These are phyloP conservation scores for Deilephila porcellus DNA, from an alignment of 2,888 invertebrate species.

Conservation along the genomic window DNA sequence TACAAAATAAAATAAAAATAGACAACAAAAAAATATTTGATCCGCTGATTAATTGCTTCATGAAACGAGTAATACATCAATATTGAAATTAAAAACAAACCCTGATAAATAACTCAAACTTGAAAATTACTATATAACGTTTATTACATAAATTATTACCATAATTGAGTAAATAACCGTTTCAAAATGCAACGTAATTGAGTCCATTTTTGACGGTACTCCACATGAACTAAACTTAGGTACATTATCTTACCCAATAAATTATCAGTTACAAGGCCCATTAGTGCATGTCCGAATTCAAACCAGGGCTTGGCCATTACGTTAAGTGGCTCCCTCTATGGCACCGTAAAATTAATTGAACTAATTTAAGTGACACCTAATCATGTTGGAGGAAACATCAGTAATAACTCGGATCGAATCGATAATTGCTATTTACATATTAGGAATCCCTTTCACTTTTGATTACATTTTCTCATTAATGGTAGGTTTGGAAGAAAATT, in stretches of 20 bases:
- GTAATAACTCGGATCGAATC: slow-evolving; percentile 16
- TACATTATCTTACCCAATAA: slow-evolving; percentile 13
- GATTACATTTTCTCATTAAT: not conserved
- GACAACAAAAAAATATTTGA: too few species aligned
- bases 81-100: too few species aligned
- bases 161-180: slow-evolving; percentile 1
- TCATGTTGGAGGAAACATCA: slow-evolving; percentile 13
- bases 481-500: not conserved
- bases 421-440: slow-evolving; percentile 8
- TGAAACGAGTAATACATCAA: too few species aligned
- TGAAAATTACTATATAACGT: too few species aligned
- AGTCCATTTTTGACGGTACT: not conserved
- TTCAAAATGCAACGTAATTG: not conserved
- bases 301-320: slow-evolving; percentile 28
- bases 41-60: too few species aligned
- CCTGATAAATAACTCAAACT: too few species aligned
- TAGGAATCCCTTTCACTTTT: slow-evolving; percentile 13
- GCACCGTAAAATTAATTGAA: slow-evolving; percentile 5
- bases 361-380: slow-evolving; percentile 23
- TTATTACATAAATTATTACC: not conserved
- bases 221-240: not conserved
- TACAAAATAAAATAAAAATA: too few species aligned
- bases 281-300: slow-evolving; percentile 34
- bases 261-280: slow-evolving; percentile 17
- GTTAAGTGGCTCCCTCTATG: slow-evolving; percentile 18